phyloP scores from a whole-genome alignment of 2,113 vertebrate species.

The Cephalopholis sonnerati region DNA sequence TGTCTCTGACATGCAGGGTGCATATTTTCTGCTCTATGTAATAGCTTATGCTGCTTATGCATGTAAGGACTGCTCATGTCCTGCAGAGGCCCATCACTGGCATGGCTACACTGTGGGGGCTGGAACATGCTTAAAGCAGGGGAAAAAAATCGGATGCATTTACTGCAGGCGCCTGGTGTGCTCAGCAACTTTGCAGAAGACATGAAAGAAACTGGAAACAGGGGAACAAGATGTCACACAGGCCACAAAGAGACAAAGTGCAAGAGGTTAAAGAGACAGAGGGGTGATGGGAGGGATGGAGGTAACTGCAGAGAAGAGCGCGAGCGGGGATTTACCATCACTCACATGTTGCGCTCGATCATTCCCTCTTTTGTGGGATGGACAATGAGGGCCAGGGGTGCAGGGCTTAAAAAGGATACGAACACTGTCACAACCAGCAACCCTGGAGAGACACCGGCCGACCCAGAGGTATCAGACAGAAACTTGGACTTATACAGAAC shows the following conservation, averaged over 20 bases:
- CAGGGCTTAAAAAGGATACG: slow-evolving; percentile 80
- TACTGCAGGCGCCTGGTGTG: background rate
- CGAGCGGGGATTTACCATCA: slow-evolving; percentile 63
- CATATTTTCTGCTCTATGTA: background rate
- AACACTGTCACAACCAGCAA: slow-evolving; percentile 46
- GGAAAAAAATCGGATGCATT: background rate
- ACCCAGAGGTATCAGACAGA: slow-evolving; percentile 67
- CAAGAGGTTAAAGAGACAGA: slow-evolving; percentile 8
- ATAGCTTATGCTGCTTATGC: background rate
- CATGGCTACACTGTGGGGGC: background rate
- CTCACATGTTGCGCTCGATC: slow-evolving; percentile 79
- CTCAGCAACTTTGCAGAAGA: background rate
- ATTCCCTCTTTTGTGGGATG: slow-evolving; percentile 79
- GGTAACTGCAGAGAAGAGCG: slow-evolving; percentile 52
- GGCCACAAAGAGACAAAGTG: slow-evolving; percentile 4
- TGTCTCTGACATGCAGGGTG: background rate
- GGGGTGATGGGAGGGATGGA: slow-evolving; percentile 25
- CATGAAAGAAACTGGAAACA: background rate
- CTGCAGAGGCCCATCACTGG: background rate
- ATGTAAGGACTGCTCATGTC: background rate
- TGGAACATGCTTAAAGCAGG: background rate
- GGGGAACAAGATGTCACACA: background rate
- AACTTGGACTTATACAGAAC: slow-evolving; percentile 16
- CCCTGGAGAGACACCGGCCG: slow-evolving; percentile 61
- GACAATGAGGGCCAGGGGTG: slow-evolving; percentile 76